Evolutionary conservation across 2,797 vertebrate species (phyloP).

Genomic region (Liparis tanakae): DNA sequence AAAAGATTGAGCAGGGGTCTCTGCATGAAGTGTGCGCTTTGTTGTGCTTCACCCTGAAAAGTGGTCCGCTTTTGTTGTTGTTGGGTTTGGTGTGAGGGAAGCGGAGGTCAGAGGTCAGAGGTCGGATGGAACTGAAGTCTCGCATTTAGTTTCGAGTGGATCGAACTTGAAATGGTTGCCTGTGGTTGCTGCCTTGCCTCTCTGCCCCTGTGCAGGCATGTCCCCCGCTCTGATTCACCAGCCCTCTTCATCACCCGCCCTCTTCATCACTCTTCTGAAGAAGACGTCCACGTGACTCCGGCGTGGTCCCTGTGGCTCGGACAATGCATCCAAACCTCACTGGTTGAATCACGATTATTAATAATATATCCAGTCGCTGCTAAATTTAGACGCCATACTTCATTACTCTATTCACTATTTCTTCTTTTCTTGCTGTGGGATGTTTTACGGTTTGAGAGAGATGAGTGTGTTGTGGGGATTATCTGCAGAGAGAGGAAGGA

Average conservation of each 20-base stretch:
- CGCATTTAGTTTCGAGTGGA: conserved; percentile 22
- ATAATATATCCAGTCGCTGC: conserved; percentile 3
- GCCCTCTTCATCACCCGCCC: conserved; percentile 20
- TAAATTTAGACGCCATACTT: conserved; percentile 16
- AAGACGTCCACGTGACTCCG: not conserved
- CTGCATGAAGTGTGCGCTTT: conserved; percentile 40
- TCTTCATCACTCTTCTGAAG: conserved; percentile 38
- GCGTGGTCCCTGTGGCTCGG: not conserved
- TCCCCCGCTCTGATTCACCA: conserved; percentile 56
- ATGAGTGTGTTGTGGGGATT: conserved; percentile 55
- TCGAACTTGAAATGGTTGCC: conserved; percentile 66
- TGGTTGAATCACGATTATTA: conserved; percentile 3
- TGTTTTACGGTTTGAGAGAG: conserved; percentile 37
- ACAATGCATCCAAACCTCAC: not conserved
- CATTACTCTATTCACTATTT: not conserved
- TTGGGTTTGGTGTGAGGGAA: conserved; percentile 8
- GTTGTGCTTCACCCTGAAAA: conserved; percentile 46
- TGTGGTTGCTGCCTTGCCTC: conserved; percentile 58
- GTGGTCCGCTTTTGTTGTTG: conserved; percentile 27
- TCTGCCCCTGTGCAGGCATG: conserved; percentile 57
- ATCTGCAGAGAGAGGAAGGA: conserved; percentile 35
- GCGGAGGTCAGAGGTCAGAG: conserved; percentile 8
- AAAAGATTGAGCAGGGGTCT: conserved; percentile 28
- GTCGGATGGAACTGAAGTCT: conserved; percentile 20
- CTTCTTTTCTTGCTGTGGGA: conserved; percentile 15